Conservation (phyloP, 2,888 invertebrate genomes). For the Hypercompe scribonia region DNA sequence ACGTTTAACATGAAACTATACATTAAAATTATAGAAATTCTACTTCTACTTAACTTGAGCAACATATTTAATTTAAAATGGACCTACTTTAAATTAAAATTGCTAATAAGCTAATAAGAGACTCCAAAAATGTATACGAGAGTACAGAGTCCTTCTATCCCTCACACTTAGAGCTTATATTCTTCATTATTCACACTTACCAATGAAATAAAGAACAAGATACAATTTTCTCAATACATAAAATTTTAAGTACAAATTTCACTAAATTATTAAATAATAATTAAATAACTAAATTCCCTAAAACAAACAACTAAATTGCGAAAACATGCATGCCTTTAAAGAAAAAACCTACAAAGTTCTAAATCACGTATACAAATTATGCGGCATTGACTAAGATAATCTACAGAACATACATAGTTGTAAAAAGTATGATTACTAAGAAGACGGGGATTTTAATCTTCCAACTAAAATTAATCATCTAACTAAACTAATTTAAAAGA, state of each 20-base stretch:
- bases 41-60: constrained; percentile 2
- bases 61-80: not conserved
- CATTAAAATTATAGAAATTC: not conserved
- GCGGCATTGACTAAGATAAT: not conserved
- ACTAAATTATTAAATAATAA: not conserved
- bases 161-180: no score
- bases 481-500: no score
- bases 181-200: no score
- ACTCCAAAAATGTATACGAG: not conserved
- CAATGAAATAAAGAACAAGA: not conserved
- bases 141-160: no score
- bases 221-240: not conserved
- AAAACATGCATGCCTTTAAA: not conserved
- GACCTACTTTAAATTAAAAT: not conserved
- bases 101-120: not conserved
- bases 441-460: not conserved
- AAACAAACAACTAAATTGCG: not conserved
- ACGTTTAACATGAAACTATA: not conserved
- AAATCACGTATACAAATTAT: no score
- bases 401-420: no score
- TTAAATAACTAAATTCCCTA: not conserved
- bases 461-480: no score
- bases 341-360: not conserved
- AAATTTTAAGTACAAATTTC: not conserved
- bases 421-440: not conserved